A percentile compares a stretch with the other conserved stretches of the same genome.
These are phyloP conservation scores for Drosophila antonietae DNA, from an alignment of 2,888 invertebrate species.

Conservation along the genomic window DNA sequence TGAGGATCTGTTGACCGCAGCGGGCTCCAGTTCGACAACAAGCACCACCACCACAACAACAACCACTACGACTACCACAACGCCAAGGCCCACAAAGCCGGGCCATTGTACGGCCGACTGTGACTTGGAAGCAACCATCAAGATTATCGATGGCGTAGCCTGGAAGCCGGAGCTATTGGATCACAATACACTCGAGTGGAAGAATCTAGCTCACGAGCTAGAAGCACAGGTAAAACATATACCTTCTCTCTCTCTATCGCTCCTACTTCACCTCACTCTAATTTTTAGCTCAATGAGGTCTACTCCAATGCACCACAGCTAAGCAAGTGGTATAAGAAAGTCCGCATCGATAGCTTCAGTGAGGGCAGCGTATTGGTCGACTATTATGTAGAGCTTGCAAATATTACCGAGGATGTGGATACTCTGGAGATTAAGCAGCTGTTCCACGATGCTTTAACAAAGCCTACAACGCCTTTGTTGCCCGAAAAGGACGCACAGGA, in stretches of 20 bases:
- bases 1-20: slow-evolving; percentile 84
- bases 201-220: slow-evolving; percentile 91
- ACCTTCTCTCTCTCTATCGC: fast-evolving
- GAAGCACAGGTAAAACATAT: slow-evolving; percentile 88
- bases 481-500: slow-evolving; percentile 85
- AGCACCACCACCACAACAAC: slow-evolving; percentile 87
- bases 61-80: slow-evolving; percentile 90
- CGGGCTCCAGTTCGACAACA: slow-evolving; percentile 76
- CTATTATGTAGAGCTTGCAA: slow-evolving; percentile 93
- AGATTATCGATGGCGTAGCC: slow-evolving; percentile 91
- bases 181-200: slow-evolving; percentile 94
- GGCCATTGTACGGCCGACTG: slow-evolving; percentile 92
- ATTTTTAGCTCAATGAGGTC: slow-evolving; percentile 90
- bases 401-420: slow-evolving; percentile 89
- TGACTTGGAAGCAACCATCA: slow-evolving; percentile 94
- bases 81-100: slow-evolving; percentile 90
- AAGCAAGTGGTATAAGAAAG: slow-evolving; percentile 93
- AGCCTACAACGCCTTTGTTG: slow-evolving; percentile 80
- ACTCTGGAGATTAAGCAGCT: slow-evolving; percentile 90
- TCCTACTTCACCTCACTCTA: neutral
- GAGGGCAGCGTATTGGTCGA: slow-evolving; percentile 95
- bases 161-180: slow-evolving; percentile 95
- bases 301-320: slow-evolving; percentile 91
- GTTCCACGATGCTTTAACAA: slow-evolving; percentile 87
- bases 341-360: slow-evolving; percentile 94